A percentile compares a stretch with the other conserved stretches of the same genome.
These are phyloP conservation scores for Lipotes vexillifer DNA, from an alignment of 2,113 vertebrate species.

Conservation along the genomic window DNA sequence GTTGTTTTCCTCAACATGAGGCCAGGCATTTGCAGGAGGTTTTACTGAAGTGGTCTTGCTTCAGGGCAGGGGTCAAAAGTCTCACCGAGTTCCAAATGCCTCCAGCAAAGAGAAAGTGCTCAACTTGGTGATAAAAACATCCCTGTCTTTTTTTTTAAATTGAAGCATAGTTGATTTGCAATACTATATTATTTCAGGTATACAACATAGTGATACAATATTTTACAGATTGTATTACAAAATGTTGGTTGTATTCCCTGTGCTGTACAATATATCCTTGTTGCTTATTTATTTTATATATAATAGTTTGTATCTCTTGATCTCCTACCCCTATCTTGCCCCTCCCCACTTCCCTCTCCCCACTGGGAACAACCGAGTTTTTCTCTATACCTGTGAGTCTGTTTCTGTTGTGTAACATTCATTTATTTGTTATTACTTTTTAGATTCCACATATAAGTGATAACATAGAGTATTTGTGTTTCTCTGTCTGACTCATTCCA, in stretches of 20 bases:
- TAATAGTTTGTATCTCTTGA: not conserved
- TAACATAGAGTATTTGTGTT: not conserved
- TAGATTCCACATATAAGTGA: not conserved
- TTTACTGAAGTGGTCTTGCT: not conserved
- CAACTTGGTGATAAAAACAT: not conserved
- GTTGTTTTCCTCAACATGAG: not conserved
- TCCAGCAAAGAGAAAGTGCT: not conserved
- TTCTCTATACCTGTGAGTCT: not conserved
- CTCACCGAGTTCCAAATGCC: not conserved
- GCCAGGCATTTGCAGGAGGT: not conserved
- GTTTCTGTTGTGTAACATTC: not conserved
- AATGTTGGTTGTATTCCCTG: not conserved
- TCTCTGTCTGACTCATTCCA: not conserved
- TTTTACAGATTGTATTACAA: not conserved
- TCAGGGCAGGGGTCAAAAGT: rapidly evolving
- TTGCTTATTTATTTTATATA: not conserved
- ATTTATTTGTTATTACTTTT: not conserved
- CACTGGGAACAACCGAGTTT: not conserved
- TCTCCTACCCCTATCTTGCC: not conserved
- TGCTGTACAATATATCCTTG: not conserved
- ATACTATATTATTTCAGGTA: not conserved
- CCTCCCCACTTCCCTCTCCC: not conserved
- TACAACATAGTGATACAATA: not conserved
- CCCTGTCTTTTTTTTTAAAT: not conserved
- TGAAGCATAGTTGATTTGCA: not conserved